Base-by-base conservation (phyloP, 2,797 vertebrate genomes). In the Eremophila alpestris region DNA sequence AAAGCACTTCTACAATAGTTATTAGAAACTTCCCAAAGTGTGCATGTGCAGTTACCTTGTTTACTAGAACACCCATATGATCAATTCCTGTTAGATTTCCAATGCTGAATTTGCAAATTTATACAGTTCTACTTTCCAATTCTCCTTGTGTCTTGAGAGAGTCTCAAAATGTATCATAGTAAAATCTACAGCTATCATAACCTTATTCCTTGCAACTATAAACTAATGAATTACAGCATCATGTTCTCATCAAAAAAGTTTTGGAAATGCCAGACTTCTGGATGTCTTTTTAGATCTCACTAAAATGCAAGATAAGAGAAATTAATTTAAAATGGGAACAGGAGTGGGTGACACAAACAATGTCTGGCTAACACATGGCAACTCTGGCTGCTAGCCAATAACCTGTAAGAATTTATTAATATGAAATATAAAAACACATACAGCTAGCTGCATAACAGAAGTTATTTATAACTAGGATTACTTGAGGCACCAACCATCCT, bases 271-370 rank as follows among this genome's bases (percentile, higher is more conserved):
- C 79, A 94, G 69, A 96, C 78, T 93, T 90, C 69, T 96, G 85
- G 83, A 83, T 75, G 84, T 68, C 91, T 92, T 94, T 96, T 94
- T 84, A 88, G 88, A 95, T 96, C 71, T 95, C 75, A 91, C 83
- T 91, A 86, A 79, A 94, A 95, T 88, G 91, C 69, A 94, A 96
- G 95, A 97, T 94, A 97, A 93, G 87, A 92, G 67, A 90, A 95
- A 95, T 89, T 32, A 95, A 90, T 95, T 94, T 95, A 46, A 91
- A 95, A 93, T 55, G 74, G 49, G 78, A 96, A 89, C 68, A 69
- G 60, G 48, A 77, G 19, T 48, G 40, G 73, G n/a, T 77, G 85
- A 94, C 78, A 89, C 46, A 82, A 64, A 58, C 67, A 85, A 71
- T 1, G 59, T 92, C 94, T 97, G 96, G 94, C 63, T 94, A 96